Conservation (phyloP, 2,113 vertebrate genomes). For the Hylia prasina region DNA sequence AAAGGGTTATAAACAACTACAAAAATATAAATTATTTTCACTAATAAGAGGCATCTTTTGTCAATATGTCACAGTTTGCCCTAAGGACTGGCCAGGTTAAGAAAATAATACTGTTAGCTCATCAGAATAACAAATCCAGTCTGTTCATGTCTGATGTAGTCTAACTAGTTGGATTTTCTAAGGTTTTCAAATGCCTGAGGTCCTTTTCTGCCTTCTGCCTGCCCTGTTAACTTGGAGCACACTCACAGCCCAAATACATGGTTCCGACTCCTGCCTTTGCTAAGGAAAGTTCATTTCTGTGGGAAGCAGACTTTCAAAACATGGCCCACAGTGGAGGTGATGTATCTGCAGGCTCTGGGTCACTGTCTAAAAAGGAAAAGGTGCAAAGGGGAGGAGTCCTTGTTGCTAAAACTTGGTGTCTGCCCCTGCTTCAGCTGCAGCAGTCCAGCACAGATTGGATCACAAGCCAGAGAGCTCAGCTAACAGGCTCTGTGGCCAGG, state of each 20-base stretch:
- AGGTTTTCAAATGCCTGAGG: background rate
- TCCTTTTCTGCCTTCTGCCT: background rate
- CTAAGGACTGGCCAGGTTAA: background rate
- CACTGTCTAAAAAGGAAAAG: background rate
- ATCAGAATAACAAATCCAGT: background rate
- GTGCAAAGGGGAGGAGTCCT: background rate
- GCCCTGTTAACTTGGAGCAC: background rate
- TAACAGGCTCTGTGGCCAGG: background rate
- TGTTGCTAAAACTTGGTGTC: background rate
- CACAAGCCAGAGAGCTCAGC: background rate
- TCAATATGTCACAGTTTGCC: background rate
- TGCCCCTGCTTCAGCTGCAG: background rate
- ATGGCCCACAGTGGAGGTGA: background rate
- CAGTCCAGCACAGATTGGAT: background rate
- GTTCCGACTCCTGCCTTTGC: background rate
- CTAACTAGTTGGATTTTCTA: background rate
- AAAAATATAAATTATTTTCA: background rate
- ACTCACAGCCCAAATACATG: background rate
- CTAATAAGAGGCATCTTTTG: background rate
- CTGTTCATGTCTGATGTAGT: background rate
- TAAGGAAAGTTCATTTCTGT: background rate
- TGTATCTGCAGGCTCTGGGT: background rate
- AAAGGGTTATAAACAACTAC: background rate
- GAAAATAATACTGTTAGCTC: background rate
- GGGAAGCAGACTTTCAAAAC: background rate